phyloP scores from a whole-genome alignment of 2,797 vertebrate species.

The Parauchenoglanis ngamensis region DNA sequence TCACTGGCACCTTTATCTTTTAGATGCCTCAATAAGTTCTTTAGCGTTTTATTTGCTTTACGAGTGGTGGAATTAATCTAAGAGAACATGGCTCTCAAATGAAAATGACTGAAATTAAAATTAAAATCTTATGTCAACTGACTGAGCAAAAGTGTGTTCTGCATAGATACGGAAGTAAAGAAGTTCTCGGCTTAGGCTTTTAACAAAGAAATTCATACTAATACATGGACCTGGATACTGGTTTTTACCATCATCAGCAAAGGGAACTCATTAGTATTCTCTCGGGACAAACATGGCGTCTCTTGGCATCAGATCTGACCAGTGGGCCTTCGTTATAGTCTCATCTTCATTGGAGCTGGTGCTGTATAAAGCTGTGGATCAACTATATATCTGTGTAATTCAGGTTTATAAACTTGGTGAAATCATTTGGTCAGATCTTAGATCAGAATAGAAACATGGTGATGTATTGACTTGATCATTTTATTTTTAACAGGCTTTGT shows the following conservation, averaged over 20 bases:
- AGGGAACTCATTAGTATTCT: slow-evolving; percentile 72
- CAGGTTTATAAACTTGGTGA: not conserved
- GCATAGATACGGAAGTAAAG: not conserved
- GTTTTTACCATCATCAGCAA: slow-evolving; percentile 61
- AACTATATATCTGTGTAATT: slow-evolving; percentile 5
- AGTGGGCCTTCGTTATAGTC: slow-evolving; percentile 51
- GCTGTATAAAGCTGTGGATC: slow-evolving; percentile 32
- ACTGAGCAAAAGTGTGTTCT: not conserved
- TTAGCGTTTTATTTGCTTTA: not conserved
- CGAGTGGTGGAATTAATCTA: not conserved
- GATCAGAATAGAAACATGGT: not conserved
- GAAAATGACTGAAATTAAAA: not conserved
- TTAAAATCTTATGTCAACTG: not conserved
- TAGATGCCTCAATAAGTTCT: not conserved
- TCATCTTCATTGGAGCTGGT: slow-evolving; percentile 31
- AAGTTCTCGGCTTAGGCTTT: not conserved
- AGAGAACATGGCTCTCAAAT: not conserved
- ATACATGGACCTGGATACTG: slow-evolving; percentile 19
- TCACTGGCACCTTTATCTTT: not conserved
- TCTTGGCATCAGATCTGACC: slow-evolving; percentile 65
- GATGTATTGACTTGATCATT: not conserved
- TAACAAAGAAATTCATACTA: not conserved
- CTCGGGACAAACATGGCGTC: slow-evolving; percentile 66
- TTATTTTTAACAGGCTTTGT: slow-evolving; percentile 3
- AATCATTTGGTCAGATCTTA: slow-evolving; percentile 7